Base-by-base conservation (phyloP, 2,113 vertebrate species). In the Percina caprodes region DNA sequence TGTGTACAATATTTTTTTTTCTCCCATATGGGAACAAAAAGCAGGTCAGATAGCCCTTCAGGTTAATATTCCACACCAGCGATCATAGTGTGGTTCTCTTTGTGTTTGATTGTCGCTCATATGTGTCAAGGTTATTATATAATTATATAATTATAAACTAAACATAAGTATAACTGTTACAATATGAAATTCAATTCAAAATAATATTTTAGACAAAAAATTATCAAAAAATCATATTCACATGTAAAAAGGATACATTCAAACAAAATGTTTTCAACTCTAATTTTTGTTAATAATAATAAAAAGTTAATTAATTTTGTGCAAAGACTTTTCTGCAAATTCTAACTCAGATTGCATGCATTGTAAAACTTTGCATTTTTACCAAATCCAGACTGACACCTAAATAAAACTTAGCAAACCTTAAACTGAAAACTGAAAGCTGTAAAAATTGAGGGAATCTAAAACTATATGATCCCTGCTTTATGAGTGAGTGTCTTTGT, bases 401-500 rank as follows among this genome's bases (percentile, higher is more conserved):
- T 42, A 6, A 56, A 15, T 39, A 63, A 54, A 39, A 23, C 30
- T 18, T 18, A 12, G 6, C 65, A 51, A 48, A 23, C 51, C 21
- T n/a, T 6, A 30, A 49, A 48, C 1, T 16, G 13, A 49, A 49
- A 69, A 39, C 19, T 33, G 7, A 24, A 45, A 26, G 4, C 13
- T 70, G 14, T 13, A 12, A n/a, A 72, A 49, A 60, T 0, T n/a
- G 13, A 51, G 21, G 11, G 7, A 15, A 46, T n/a, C 19, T 33
- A 15, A 66, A 75, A 35, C 19, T 35, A 6, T 16, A 48, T 67
- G 7, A 21, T 24, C 42, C 0, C 8, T 24, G 13, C 30, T 9
- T 63, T 8, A 35, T 55, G 21, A 54, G 8, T 86, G 1, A 24
- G 19, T 72, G 60, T 63, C 2, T 93, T 23, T 55, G 48, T 73